These are phyloP conservation scores for Notospermus geniculatus DNA, from an alignment of 1,140 invertebrate species.

Conservation along the genomic window DNA sequence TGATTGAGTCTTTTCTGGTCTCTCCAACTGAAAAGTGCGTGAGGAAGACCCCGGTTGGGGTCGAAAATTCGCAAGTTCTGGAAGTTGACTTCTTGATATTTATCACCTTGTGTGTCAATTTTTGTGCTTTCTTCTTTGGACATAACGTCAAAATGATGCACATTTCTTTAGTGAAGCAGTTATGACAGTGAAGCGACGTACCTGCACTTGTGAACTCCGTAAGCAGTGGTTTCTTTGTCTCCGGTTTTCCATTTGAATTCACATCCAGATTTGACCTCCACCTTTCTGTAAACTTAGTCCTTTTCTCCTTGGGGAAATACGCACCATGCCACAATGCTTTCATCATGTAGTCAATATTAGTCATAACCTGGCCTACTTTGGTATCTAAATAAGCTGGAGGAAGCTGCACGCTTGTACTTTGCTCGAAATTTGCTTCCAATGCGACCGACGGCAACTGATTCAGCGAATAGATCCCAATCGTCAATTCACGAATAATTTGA, in stretches of 20 bases:
- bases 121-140: no score
- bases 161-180: no score
- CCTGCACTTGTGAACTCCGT: conserved; percentile 52
- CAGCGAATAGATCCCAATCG: conserved; percentile 51
- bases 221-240: conserved; percentile 50
- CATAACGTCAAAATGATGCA: no score
- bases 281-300: conserved; percentile 53
- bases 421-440: conserved; percentile 52
- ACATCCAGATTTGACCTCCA: conserved; percentile 52
- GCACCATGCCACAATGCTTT: conserved; percentile 55
- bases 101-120: no score
- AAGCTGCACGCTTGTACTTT: conserved; percentile 46
- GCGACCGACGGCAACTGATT: conserved; percentile 51
- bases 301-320: conserved; percentile 53
- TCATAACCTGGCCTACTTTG: conserved; percentile 47
- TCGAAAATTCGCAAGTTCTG: no score
- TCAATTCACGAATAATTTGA: conserved; percentile 53
- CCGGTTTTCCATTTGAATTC: conserved; percentile 44
- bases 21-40: no score
- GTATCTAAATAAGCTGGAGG: conserved; percentile 55
- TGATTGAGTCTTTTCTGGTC: no score
- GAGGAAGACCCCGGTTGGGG: no score
- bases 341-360: conserved; percentile 54
- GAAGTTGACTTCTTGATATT: no score
- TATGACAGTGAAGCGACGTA: conserved; percentile 21